Conservation (phyloP, 2,888 invertebrate genomes). For the Acanthosepion esculentum region DNA sequence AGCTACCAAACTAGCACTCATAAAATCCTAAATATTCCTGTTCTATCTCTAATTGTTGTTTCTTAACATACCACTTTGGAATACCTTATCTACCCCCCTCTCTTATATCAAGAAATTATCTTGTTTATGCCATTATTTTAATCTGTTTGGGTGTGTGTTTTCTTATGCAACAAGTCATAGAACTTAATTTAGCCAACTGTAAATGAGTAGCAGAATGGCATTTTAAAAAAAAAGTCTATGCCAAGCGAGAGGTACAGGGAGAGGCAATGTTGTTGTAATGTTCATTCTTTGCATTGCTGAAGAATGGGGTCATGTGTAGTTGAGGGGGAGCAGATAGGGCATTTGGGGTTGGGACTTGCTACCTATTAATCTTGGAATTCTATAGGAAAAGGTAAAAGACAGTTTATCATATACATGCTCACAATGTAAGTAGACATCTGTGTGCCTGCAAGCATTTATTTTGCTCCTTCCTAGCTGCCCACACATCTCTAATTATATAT, state of each 20-base stretch:
- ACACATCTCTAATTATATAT: too few species aligned
- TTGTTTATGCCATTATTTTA: not conserved
- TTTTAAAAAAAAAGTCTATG: not conserved
- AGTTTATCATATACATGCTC: not conserved
- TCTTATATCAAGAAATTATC: too few species aligned
- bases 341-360: not conserved
- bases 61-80: too few species aligned
- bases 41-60: too few species aligned
- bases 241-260: not conserved
- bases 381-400: not conserved
- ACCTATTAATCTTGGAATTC: slow-evolving; percentile 21
- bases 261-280: not conserved
- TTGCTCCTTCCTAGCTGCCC: too few species aligned
- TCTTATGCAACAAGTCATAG: not conserved
- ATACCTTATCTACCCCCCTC: too few species aligned
- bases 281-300: slow-evolving; percentile 22
- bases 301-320: slow-evolving; percentile 12
- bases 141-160: not conserved
- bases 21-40: too few species aligned
- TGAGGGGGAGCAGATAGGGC: not conserved
- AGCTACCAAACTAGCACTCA: too few species aligned
- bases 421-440: not conserved
- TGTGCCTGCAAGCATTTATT: too few species aligned
- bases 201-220: not conserved
- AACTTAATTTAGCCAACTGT: not conserved